A percentile compares a stretch with the other conserved stretches of the same genome.
phyloP scores from a whole-genome alignment of 2,888 invertebrate species.

The Laothoe populi region DNA sequence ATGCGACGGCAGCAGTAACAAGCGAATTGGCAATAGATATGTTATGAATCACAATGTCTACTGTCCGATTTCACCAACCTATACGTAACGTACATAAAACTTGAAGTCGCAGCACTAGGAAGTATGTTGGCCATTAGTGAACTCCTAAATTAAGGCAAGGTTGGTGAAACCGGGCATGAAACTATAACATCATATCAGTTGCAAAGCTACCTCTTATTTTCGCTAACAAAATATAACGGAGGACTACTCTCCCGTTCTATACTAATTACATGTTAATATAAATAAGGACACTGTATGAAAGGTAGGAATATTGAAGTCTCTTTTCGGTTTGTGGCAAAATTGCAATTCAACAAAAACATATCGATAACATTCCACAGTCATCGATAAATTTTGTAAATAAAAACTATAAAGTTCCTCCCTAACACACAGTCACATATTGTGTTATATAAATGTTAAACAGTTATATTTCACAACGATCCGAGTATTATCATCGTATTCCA shows the following conservation, averaged over 20 bases:
- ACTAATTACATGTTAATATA: constrained; percentile 12
- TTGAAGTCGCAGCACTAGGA: not conserved
- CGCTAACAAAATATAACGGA: constrained; percentile 37
- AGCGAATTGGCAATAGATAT: constrained; percentile 56
- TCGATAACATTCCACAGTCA: constrained; percentile 3
- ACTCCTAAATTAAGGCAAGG: not conserved
- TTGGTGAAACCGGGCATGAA: not conserved
- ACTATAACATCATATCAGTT: constrained; percentile 22
- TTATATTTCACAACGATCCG: constrained; percentile 49
- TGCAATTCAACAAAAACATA: constrained; percentile 14
- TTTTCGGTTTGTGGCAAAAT: constrained; percentile 9
- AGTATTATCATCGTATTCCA: constrained; percentile 39
- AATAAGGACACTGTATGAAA: constrained; percentile 22
- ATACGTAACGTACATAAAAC: not conserved
- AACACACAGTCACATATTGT: constrained; percentile 32
- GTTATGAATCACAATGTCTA: constrained; percentile 48
- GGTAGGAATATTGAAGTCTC: constrained; percentile 16
- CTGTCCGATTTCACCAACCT: not conserved
- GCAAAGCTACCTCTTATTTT: constrained; percentile 13
- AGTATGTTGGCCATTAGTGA: not conserved
- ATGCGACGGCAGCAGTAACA: constrained; percentile 42
- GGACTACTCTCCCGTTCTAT: not conserved
- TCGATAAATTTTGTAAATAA: constrained; percentile 4
- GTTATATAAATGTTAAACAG: constrained; percentile 45
- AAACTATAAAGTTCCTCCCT: constrained; percentile 10